Conservation (phyloP, 2,888 invertebrate species). For the Stenolophus ochropezus region DNA sequence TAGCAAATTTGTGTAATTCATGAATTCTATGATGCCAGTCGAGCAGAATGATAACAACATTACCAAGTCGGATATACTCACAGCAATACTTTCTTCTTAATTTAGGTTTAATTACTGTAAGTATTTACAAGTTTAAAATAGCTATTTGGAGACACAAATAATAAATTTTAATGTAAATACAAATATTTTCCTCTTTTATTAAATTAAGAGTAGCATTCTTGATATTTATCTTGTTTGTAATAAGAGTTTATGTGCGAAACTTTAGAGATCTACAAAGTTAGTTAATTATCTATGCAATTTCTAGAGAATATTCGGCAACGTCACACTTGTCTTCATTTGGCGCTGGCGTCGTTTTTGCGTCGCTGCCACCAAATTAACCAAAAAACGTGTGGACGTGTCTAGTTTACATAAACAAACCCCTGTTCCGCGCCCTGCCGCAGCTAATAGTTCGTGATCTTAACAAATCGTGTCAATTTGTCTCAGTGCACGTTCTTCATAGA, state of each 20-base stretch:
- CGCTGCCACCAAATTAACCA: conserved; percentile 38
- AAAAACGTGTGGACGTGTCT: conserved; percentile 44
- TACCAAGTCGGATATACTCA: no score
- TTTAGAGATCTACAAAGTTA: not conserved
- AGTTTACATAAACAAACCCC: conserved; percentile 49
- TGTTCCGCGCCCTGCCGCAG: not conserved
- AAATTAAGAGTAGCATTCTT: not conserved
- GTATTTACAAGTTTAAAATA: no score
- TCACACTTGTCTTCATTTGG: conserved; percentile 8
- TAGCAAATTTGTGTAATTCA: no score
- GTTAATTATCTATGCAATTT: not conserved
- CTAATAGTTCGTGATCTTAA: conserved; percentile 55
- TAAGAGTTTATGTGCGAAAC: not conserved
- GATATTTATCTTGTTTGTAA: not conserved
- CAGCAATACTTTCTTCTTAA: no score
- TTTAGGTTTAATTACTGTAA: no score
- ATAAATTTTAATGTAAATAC: no score
- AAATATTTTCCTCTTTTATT: not conserved
- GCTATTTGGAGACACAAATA: no score
- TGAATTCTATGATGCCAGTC: no score
- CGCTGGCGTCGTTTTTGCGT: not conserved
- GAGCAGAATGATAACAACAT: no score
- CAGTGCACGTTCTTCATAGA: conserved; percentile 56
- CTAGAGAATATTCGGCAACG: not conserved
- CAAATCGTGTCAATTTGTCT: conserved; percentile 56